Evolutionary conservation across 1,140 invertebrate species (phyloP), one percentile per base, ranked within the genome.

Genomic region (Heterodera carotae): DNA sequence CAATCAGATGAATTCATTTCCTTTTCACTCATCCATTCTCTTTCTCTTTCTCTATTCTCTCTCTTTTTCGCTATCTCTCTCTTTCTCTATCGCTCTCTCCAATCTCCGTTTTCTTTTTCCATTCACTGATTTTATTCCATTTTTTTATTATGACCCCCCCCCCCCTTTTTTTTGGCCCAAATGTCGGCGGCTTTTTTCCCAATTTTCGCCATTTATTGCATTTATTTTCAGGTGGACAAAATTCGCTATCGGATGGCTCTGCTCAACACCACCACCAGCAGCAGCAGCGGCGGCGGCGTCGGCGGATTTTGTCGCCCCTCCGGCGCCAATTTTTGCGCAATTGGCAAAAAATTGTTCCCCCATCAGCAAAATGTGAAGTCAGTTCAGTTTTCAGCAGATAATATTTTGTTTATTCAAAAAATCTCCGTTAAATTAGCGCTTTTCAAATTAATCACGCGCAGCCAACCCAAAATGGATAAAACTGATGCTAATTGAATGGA

Each of bases 181-280:
- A 43, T 43, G 39, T 43, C 39, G n/a, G n/a, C n/a, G n/a, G n/a
- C n/a, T n/a, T n/a, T n/a, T n/a, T n/a, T n/a, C n/a, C n/a, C n/a
- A 43, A 43, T 8, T 43, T 43, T 43, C 39, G 6, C 39, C 62
- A 66, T 66, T 34, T 62, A 22, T 62, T 62, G 60, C 60, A 29
- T 25, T 34, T n/a, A 36, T 36, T 27, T 15, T 22, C 43, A 77
- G 76, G 64, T 77, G 76, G 62, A 56, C 48, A 67, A 75, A 75
- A 74, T 77, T 31, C 76, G 76, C 25, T 59, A n/a, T 22, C 56
- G 59, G 39, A 60, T 77, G 76, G 36, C 66, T 25, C 33, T 62
- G 22, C 31, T 69, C 62, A n/a, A 29, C 15, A 73, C 36, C 71
- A 53, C n/a, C n/a, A n/a, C n/a, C n/a, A n/a, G n/a, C n/a, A n/a